Evolutionary conservation across 1,140 invertebrate genomes (phyloP).

Genomic region (Drosophila tropicalis): DNA sequence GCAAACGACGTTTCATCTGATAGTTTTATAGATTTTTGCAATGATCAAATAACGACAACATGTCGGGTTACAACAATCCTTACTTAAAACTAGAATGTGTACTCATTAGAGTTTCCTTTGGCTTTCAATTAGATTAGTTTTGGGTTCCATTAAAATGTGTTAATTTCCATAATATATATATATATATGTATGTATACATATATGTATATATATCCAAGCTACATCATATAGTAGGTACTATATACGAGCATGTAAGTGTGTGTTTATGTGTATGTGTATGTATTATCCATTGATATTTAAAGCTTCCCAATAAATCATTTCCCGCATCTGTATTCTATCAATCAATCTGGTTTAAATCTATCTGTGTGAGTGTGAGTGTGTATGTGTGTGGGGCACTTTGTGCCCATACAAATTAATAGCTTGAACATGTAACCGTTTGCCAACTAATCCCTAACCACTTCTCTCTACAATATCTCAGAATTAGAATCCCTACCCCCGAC

Average conservation of each 20-base stretch:
- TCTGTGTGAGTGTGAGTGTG: not conserved
- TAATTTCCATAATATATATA: not conserved
- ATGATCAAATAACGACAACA: too few species aligned
- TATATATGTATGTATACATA: not conserved
- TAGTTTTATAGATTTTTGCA: not conserved
- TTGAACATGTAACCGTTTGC: slow-evolving; percentile 53
- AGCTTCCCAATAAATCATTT: slow-evolving; percentile 21
- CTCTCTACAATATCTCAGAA: not conserved
- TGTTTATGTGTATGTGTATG: slow-evolving; percentile 2
- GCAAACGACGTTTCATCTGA: not conserved
- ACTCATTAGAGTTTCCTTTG: not conserved
- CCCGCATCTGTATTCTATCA: not conserved
- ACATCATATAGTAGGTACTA: not conserved
- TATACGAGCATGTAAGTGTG: slow-evolving; percentile 5
- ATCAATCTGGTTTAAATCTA: not conserved
- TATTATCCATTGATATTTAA: slow-evolving; percentile 33
- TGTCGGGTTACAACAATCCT: not conserved
- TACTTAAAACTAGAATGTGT: not conserved
- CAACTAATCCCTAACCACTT: slow-evolving; percentile 10
- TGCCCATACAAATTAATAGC: slow-evolving; percentile 32
- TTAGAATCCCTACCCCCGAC: slow-evolving; percentile 45
- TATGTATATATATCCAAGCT: not conserved
- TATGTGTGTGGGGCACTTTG: slow-evolving; percentile 35
- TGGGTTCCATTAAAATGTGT: not conserved
- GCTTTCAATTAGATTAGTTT: not conserved